Conservation (phyloP, 1,140 invertebrate species). For the Bombus sylvicola region DNA sequence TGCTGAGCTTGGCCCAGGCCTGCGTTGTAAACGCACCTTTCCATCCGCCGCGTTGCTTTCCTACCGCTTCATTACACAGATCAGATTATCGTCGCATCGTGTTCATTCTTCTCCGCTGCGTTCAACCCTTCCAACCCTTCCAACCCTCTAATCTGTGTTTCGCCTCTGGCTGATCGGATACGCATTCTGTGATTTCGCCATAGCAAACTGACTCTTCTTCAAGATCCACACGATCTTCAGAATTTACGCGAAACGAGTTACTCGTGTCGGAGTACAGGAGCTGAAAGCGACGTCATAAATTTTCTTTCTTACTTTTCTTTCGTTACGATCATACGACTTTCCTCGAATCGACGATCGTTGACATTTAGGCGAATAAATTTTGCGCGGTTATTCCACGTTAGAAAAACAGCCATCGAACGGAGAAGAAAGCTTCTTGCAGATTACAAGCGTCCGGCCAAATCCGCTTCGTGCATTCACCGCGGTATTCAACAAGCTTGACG, state of each 20-base stretch:
- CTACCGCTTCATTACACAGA: constrained; percentile 19
- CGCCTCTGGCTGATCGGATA: background rate
- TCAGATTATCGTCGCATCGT: background rate
- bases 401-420: too few species aligned
- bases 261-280: background rate
- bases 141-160: background rate
- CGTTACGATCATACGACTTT: too few species aligned
- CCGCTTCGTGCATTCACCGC: background rate
- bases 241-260: background rate
- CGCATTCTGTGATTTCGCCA: background rate
- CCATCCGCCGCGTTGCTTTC: background rate
- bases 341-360: too few species aligned
- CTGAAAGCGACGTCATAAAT: background rate
- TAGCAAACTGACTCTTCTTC: background rate
- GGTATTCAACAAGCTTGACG: background rate
- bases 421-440: too few species aligned
- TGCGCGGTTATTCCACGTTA: too few species aligned
- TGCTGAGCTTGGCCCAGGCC: too few species aligned
- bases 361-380: too few species aligned
- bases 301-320: too few species aligned
- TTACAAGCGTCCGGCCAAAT: background rate
- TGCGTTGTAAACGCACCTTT: constrained; percentile 18
- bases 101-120: background rate
- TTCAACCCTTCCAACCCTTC: background rate
- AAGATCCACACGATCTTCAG: background rate